Evolutionary conservation across 2,888 invertebrate species (phyloP).

Genomic region (Hemistola chrysoprasaria): DNA sequence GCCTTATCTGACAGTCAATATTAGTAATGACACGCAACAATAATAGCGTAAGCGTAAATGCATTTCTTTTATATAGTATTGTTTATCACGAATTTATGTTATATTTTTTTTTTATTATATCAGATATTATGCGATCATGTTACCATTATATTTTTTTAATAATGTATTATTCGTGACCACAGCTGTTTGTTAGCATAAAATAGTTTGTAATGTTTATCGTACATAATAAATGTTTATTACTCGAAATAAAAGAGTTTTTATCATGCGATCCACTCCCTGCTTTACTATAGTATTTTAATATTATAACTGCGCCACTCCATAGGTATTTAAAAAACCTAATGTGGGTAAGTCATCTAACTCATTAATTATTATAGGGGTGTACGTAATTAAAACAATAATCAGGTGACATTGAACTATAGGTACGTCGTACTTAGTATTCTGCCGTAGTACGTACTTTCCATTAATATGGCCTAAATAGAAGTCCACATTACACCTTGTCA

Average conservation of each 20-base stretch:
- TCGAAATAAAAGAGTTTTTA: constrained; percentile 1
- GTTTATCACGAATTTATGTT: constrained; percentile 19
- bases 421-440: no score
- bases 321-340: no score
- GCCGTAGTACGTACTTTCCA: no score
- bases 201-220: constrained; percentile 25
- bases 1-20: constrained; percentile 20
- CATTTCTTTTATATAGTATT: constrained; percentile 22
- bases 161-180: constrained; percentile 1
- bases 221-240: constrained; percentile 27
- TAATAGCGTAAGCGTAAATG: constrained; percentile 28
- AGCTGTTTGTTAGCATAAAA: constrained; percentile 14
- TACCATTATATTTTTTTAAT: constrained; percentile 3
- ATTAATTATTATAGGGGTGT: no score
- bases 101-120: constrained; percentile 4
- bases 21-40: constrained; percentile 24
- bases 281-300: no score
- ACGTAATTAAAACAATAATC: no score
- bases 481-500: no score
- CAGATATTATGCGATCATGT: constrained; percentile 5
- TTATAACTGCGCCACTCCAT: no score
- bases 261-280: background rate
- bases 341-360: no score
- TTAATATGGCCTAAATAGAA: no score
- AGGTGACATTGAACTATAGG: no score